Percentiles rank a stretch among this genome's conserved stretches.
phyloP scores from a whole-genome alignment of 2,113 vertebrate genomes.

The Capra hircus region DNA sequence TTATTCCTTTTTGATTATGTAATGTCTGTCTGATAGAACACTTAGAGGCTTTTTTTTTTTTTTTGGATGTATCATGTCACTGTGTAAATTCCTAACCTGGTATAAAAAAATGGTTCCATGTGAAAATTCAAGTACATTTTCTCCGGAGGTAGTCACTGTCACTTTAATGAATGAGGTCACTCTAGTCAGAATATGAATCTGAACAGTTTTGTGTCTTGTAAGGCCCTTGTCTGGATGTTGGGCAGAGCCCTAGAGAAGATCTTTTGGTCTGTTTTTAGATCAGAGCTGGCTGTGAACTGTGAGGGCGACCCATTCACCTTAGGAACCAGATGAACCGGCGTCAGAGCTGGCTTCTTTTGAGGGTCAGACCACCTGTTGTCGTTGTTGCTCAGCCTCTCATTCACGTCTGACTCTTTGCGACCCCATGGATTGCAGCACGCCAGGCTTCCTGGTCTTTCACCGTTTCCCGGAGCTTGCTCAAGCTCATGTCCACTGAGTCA shows the following conservation, averaged over 20 bases:
- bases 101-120: not conserved
- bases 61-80: not conserved
- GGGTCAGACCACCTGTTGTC: not conserved
- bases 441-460: not conserved
- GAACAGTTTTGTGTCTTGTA: not conserved
- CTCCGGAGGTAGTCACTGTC: not conserved
- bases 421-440: not conserved
- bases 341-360: not conserved
- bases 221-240: not conserved
- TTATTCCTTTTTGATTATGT: not conserved
- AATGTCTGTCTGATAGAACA: not conserved
- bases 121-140: not conserved
- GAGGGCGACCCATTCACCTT: not conserved
- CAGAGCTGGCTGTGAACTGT: not conserved
- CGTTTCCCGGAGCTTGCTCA: not conserved
- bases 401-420: rapidly evolving
- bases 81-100: not conserved
- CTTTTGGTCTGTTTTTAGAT: not conserved
- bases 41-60: not conserved
- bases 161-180: not conserved
- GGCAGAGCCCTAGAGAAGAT: not conserved
- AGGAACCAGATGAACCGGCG: not conserved
- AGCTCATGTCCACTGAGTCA: not conserved
- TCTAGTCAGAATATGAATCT: not conserved
- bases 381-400: not conserved